Base-by-base conservation (phyloP, 2,113 vertebrate genomes). In the Peromyscus maniculatus region DNA sequence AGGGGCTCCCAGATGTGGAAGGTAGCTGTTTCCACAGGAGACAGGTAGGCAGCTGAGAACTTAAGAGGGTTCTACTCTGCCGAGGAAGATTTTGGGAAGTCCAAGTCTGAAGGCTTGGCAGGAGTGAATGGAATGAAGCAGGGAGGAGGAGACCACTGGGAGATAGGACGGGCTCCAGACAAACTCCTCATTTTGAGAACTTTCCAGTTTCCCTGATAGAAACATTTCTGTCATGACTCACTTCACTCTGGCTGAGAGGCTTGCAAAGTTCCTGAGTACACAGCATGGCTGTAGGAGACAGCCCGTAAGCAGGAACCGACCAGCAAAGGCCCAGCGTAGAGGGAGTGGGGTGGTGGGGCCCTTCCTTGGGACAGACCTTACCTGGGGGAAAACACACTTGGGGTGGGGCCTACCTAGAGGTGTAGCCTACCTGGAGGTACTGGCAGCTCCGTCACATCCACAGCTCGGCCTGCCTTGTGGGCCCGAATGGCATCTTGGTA, bases 401-500 rank as follows among this genome's bases (percentile, higher is more conserved):
- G 17, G 86, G 31, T 52, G 66, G 31, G 66, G 46, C 26, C 16
- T 52, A 19, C 8, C 82, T 31, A 46, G 26, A 49, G 24, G 71
- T 1, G 0, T 24, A 49, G 79, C 94, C 43, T 98, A 99, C 99
- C 99, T 96, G 99, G 99, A 0, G 99, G 99, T 62, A 99, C 98
- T 0, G 99, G 99, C 1, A 99, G 98, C 59, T 99, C 99, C 0
- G 99, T 98, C 91, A 99, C 97, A 84, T 98, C 99, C 97, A 99
- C 98, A 0, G 98, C 95, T 43, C 98, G 98, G 43, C 99, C 99
- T 0, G 99, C 99, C 91, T 99, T 99, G 93, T 99, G 99, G 17
- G 99, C 99, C 92, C 96, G 98, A 93, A 99, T 99, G 97, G 99
- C 98, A 0, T 99, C 99, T 95, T 99, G 99, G 97, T 99, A 99